Conservation (phyloP, 2,888 invertebrate genomes). For the Eulithis prunata region DNA sequence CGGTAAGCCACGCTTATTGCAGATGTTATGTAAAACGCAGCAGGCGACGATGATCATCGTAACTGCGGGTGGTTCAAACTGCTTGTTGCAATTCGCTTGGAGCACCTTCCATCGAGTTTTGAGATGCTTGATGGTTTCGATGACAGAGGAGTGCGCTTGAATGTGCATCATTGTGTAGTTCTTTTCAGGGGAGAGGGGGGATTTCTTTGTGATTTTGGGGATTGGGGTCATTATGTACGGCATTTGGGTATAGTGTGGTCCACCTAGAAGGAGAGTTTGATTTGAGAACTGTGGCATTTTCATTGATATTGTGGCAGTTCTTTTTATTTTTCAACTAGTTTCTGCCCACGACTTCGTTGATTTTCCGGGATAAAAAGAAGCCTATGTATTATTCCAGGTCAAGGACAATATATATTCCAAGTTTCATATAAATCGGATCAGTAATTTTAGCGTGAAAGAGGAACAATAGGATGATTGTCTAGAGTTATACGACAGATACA, state of each 20-base stretch:
- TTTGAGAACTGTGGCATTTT: no score
- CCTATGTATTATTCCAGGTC: no score
- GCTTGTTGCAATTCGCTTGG: slow-evolving; percentile 73
- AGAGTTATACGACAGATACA: no score
- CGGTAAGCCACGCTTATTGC: slow-evolving; percentile 59
- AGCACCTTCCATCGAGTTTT: slow-evolving; percentile 77
- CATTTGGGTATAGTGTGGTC: slow-evolving; percentile 70
- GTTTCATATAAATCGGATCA: no score
- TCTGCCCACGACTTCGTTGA: no score
- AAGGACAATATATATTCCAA: no score
- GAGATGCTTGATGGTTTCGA: slow-evolving; percentile 72
- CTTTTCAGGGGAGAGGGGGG: slow-evolving; percentile 73
- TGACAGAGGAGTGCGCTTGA: slow-evolving; percentile 58
- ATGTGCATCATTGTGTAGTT: slow-evolving; percentile 69
- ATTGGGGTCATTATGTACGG: slow-evolving; percentile 74
- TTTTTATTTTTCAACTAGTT: no score
- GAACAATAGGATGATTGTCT: no score
- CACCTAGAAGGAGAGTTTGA: slow-evolving; percentile 51
- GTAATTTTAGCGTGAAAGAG: no score
- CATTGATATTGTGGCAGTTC: no score
- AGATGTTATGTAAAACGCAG: slow-evolving; percentile 71
- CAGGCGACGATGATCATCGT: slow-evolving; percentile 70
- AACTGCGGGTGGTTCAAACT: slow-evolving; percentile 68
- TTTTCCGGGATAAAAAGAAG: no score
- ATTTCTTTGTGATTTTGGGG: slow-evolving; percentile 74